These are phyloP conservation scores for Heliconius nattereri DNA, from an alignment of 1,140 invertebrate species.

Conservation along the genomic window DNA sequence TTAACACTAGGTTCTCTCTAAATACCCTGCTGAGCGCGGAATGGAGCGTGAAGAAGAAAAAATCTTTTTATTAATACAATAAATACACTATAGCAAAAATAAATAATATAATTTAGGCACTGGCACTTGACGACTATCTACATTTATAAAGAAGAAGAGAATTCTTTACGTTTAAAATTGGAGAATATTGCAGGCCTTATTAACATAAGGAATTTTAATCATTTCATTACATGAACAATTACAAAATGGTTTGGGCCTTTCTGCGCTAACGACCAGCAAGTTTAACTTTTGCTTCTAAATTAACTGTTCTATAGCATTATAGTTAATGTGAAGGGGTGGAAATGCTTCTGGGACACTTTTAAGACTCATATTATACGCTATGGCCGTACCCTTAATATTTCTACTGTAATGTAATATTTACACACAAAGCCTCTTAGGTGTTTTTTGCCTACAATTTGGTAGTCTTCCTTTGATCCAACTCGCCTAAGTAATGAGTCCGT, in stretches of 20 bases:
- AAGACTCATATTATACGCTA: not conserved
- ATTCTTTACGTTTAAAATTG: not conserved
- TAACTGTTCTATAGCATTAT: not conserved
- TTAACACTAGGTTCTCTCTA: too few species aligned
- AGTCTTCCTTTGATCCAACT: not conserved
- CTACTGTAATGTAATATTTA: constrained; percentile 3
- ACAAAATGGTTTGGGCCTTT: not conserved
- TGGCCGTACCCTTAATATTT: not conserved
- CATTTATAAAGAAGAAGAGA: not conserved
- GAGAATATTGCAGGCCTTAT: not conserved
- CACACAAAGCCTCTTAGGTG: not conserved
- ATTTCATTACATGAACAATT: constrained; percentile 9
- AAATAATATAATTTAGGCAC: too few species aligned
- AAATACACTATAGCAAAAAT: too few species aligned
- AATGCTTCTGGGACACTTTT: not conserved
- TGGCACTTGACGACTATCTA: not conserved
- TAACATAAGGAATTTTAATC: not conserved
- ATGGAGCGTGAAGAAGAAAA: too few species aligned
- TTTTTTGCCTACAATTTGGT: constrained; percentile 8
- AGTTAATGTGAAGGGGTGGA: not conserved
- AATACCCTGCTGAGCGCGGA: too few species aligned
- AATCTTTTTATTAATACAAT: too few species aligned
- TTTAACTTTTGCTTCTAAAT: not conserved
- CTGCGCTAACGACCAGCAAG: not conserved
- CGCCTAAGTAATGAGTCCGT: not conserved